These are phyloP conservation scores for Philotrypesis tridentata DNA, from an alignment of 1,140 invertebrate genomes.

Conservation along the genomic window DNA sequence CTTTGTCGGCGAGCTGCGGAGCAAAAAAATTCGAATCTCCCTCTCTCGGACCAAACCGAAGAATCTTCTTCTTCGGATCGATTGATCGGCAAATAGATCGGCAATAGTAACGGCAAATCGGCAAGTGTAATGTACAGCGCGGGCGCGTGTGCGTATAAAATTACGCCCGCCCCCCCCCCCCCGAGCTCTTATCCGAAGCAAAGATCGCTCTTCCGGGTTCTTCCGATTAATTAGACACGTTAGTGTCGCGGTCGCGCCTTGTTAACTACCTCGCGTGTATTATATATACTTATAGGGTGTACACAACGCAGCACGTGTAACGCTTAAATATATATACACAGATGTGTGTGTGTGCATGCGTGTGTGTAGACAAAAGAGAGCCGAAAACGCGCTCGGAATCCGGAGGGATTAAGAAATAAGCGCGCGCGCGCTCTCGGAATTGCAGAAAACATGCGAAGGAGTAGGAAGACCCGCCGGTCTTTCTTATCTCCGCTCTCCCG, in stretches of 20 bases:
- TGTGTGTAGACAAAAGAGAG: neutral
- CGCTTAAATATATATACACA: neutral
- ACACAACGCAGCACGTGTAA: too few relatives aligned
- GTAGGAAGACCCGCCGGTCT: neutral
- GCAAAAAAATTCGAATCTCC: too few relatives aligned
- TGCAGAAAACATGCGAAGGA: neutral
- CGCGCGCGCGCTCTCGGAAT: neutral
- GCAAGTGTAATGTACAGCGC: too few relatives aligned
- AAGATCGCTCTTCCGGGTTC: conserved; percentile 2
- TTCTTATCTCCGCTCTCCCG: conserved; percentile 1
- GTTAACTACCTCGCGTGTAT: conserved; percentile 56
- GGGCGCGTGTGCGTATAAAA: too few relatives aligned
- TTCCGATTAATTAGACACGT: conserved; percentile 67
- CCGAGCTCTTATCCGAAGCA: too few relatives aligned
- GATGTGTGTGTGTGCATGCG: too few relatives aligned
- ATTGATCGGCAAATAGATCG: too few relatives aligned
- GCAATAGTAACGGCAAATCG: too few relatives aligned
- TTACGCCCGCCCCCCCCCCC: too few relatives aligned
- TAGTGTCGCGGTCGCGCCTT: conserved; percentile 64
- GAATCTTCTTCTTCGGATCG: too few relatives aligned
- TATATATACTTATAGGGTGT: too few relatives aligned
- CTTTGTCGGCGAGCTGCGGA: too few relatives aligned
- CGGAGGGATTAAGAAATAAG: conserved; percentile 42
- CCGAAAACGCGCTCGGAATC: conserved; percentile 26
- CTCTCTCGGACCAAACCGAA: neutral